Evolutionary conservation across 2,113 vertebrate genomes (phyloP), one percentile per base, ranked within the genome.

Genomic region (Mesocricetus auratus): DNA sequence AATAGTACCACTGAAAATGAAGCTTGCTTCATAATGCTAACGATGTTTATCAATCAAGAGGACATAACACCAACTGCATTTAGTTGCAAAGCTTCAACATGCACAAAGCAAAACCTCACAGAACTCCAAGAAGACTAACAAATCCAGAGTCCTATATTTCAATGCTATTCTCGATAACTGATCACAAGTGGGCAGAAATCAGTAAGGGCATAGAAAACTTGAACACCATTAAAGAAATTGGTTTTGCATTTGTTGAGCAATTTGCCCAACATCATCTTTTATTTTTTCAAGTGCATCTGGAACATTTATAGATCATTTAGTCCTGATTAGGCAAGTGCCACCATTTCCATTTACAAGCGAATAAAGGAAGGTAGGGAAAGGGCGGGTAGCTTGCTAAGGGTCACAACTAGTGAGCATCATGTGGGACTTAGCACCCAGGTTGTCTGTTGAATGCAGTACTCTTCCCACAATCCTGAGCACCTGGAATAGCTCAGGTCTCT

Each of bases 401-500:
- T 53, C 60, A 45, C 4, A 0, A 0, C 60, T 82, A n/a, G 39
- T 56, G 89, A 53, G 62, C 42, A 33, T 79, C 75, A 36, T 7
- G 19, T 66, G 64, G 86, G 77, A 79, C 82, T 78, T 85, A 42
- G 69, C 89, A 81, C 39, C 29, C 17, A 9, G 64, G 8, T 36
- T 79, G 16, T 83, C 64, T 62, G 85, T 66, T 1, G 2, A 47
- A 94, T 42, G 45, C 86, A 69, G 89, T 29, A n/a, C 62, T 88
- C 13, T 86, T 3, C 29, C 29, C 21, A 74, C 39, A 47, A 77
- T 24, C 39, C 39, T 5, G 68, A 82, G 21, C 95, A 96, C 89
- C 92, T 97, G 97, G 90, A 89, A 82, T 53, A 82, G 79, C 91
- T 95, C 94, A 88, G 83, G 47, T 74, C 93, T 96, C 73, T 22